Base-by-base conservation (phyloP, 2,888 invertebrate species). In the Sarcophaga carnaria region DNA sequence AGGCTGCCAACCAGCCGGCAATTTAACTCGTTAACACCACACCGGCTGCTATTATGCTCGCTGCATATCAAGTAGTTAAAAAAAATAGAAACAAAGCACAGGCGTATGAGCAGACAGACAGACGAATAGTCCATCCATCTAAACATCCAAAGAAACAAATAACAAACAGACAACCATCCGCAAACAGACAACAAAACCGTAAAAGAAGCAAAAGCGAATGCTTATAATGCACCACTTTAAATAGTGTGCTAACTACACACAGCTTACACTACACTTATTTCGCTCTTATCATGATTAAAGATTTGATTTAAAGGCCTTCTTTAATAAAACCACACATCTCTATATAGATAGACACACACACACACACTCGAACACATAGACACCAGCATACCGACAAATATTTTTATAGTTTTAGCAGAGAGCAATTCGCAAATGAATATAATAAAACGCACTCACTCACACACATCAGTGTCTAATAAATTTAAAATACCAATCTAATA, bases 271-370 rank as follows among this genome's bases (percentile, higher is more conserved):
- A 63, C 79, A 82, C 69, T 70, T 80, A 78, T 75, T 81, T 63
- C 71, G 8, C 37, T 70, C 76, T 87, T 87, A 87, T 87, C 87
- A 60, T 47, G 84, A 87, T 87, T 75, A 67, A 79, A 87, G 79
- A 82, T 87, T 82, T 87, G 87, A 87, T 87, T 87, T 87, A 84
- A 72, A 84, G 81, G 84, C 79, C 84, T 87, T 66, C 62, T 63
- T 17, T n/a, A 22, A 20, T 37, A 60, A n/a, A 49, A 2, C 11
- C 64, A 49, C 5, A 25, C 6, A 20, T 17, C 8, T 14, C 12
- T 67, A 47, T 69, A 69, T 20, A 69, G 12, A 64, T 64, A 12
- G 17, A 69, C 8, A 37, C 2, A 37, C 37, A 77, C 72, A 27
- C 2, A 45, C 20, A 17, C 8, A 37, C 2, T 1, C 22, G 22